A percentile compares a stretch with the other conserved stretches of the same genome.
Evolutionary conservation across 1,140 invertebrate genomes (phyloP).

Genomic region (Lepidurus arcticus): DNA sequence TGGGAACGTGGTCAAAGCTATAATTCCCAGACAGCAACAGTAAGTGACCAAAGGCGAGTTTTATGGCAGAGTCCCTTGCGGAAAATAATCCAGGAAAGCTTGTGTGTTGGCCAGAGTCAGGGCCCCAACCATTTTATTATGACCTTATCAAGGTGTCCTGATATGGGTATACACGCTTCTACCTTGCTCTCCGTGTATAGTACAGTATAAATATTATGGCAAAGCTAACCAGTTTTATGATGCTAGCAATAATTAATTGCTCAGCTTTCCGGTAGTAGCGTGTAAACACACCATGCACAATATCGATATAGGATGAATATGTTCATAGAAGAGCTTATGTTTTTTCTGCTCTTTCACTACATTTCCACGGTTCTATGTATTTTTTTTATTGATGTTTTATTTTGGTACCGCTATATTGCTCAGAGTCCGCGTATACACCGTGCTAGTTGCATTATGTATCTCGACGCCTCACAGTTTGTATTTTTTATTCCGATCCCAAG

Average conservation of each 20-base stretch:
- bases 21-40: background rate
- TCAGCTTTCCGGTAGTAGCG: background rate
- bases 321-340: background rate
- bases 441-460: conserved; percentile 1
- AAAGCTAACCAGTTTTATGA: background rate
- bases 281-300: background rate
- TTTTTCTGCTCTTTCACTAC: background rate
- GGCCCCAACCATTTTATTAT: background rate
- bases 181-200: background rate
- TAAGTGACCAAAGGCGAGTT: background rate
- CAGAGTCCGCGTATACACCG: background rate
- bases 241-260: conserved; percentile 3
- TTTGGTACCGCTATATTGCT: too few species aligned
- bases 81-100: background rate
- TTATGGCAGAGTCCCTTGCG: background rate
- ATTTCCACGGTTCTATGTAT: too few species aligned
- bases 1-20: background rate
- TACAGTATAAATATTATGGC: background rate
- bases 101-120: background rate
- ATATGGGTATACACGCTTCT: background rate
- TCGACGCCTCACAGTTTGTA: background rate
- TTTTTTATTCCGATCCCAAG: background rate
- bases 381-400: too few species aligned
- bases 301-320: background rate
- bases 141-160: conserved; percentile 21